phyloP scores from a whole-genome alignment of 2,888 invertebrate genomes.

The Onthophagus sagittarius region DNA sequence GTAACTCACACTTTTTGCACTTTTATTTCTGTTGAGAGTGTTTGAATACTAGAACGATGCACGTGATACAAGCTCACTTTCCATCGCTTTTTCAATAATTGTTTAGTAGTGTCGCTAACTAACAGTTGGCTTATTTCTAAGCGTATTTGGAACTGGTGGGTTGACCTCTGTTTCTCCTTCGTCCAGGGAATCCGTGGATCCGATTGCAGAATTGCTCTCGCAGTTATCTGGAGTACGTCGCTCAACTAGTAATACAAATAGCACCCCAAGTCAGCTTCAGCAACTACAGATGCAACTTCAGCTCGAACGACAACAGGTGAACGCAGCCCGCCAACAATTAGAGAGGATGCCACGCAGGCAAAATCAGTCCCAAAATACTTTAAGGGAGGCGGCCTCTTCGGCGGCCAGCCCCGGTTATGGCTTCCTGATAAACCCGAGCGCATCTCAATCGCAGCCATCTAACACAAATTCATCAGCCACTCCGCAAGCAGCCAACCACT shows the following conservation, averaged over 20 bases:
- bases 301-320: slow-evolving; percentile 83
- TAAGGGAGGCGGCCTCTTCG: slow-evolving; percentile 50
- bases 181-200: slow-evolving; percentile 91
- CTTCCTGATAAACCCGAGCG: slow-evolving; percentile 44
- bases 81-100: background rate
- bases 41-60: too few species aligned
- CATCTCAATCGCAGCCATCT: slow-evolving; percentile 38
- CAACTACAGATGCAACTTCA: slow-evolving; percentile 95
- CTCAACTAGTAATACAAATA: slow-evolving; percentile 53
- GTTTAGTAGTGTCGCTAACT: slow-evolving; percentile 12
- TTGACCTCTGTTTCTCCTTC: slow-evolving; percentile 83
- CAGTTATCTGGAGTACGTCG: slow-evolving; percentile 92
- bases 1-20: background rate
- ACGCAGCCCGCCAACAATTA: slow-evolving; percentile 80
- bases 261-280: slow-evolving; percentile 77
- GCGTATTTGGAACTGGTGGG: slow-evolving; percentile 70
- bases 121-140: slow-evolving; percentile 28
- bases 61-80: background rate
- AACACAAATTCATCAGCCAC: slow-evolving; percentile 33
- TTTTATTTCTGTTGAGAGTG: background rate
- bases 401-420: slow-evolving; percentile 41
- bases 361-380: slow-evolving; percentile 53
- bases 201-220: slow-evolving; percentile 91
- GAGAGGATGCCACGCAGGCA: slow-evolving; percentile 84
- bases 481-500: slow-evolving; percentile 43